Evolutionary conservation across 2,797 vertebrate species (phyloP), one percentile per base, ranked within the genome.

Genomic region (Esox masquinongy): DNA sequence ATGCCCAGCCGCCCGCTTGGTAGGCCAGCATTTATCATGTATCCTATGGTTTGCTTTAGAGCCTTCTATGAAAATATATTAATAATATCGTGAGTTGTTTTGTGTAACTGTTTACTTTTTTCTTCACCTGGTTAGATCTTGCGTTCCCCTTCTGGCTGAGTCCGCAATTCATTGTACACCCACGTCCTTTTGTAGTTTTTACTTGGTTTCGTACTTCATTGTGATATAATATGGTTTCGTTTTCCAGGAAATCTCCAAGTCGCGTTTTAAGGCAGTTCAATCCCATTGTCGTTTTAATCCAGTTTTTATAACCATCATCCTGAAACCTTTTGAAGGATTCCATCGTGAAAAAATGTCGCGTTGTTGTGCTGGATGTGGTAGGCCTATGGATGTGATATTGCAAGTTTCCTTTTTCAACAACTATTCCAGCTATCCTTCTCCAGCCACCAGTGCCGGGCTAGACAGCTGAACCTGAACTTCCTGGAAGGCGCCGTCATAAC

Each of bases 221-320:
- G 74, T 89, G 88, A 26, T 73, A 87, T 1, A 36, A 80, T 76
- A 86, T 83, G 77, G 88, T 88, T 88, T 90, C 87, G n/a, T 83
- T 77, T 83, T 89, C 88, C 6, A 89, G 47, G 67, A 86, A 89
- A 0, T 17, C 0, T 3, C 68, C 15, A 14, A 90, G 72, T 19
- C 47, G 6, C 0, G 1, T 74, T 36, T 85, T 82, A 31, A 90
- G 71, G 50, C 82, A 70, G 14, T 51, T 76, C 11, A 90, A 75
- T 50, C 82, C 85, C 80, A 86, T 78, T 0, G 84, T 80, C 0
- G 81, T 84, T 81, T 86, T 89, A 22, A 90, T 72, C 89, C 89
- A 90, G 75, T 89, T 86, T 71, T 81, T 86, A 73, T 90, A 90
- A 0, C 73, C 47, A 3, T 80, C 79, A 29, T 89, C 85, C 2